Base-by-base conservation (phyloP, 2,888 invertebrate species). In the Drosophila mettleri region DNA sequence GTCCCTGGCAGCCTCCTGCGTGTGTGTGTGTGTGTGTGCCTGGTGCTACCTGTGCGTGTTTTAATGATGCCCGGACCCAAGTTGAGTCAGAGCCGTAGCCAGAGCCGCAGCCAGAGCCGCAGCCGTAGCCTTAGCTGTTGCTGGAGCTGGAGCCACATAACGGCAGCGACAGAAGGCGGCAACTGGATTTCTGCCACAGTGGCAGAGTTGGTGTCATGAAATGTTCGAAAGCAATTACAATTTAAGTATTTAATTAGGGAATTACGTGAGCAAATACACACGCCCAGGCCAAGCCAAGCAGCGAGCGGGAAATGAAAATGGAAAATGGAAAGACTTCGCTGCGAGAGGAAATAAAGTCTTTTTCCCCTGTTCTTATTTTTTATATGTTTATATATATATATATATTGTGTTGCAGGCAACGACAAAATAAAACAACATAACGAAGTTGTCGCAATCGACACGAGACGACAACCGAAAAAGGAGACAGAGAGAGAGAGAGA, bases 211-310 rank as follows among this genome's bases (percentile, higher is more conserved):
- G 66, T 66, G 67, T 70, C 86, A 54, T 71, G 78, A 73, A 83
- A 72, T 66, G 80, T 86, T 85, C 86, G 88, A 88, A 88, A 88
- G 85, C 85, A 88, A 85, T 85, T 88, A 85, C 85, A 88, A 86
- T 85, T 85, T 85, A 85, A 86, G 88, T 88, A 88, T 88, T 88
- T 85, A 85, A 85, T 85, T 85, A 85, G 85, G 84, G 73, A 86
- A 88, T 84, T 84, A 86, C 88, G 88, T 84, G 84, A 77, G 83
- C 74, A 74, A 66, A 70, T 63, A 70, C 66, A 80, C 70, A 64
- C 57, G 61, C 61, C 61, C 57, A 20, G 2, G 22, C 41, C 22
- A 48, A 38, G 27, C 27, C 14, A 34, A n/a, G 20, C 4, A 33
- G 52, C 12, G 22, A 38, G 20, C 33, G 31, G 20, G 12, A 16